Evolutionary conservation across 2,113 vertebrate genomes (phyloP), one percentile per base, ranked within the genome.

Genomic region (Apistogramma diplotaenia): DNA sequence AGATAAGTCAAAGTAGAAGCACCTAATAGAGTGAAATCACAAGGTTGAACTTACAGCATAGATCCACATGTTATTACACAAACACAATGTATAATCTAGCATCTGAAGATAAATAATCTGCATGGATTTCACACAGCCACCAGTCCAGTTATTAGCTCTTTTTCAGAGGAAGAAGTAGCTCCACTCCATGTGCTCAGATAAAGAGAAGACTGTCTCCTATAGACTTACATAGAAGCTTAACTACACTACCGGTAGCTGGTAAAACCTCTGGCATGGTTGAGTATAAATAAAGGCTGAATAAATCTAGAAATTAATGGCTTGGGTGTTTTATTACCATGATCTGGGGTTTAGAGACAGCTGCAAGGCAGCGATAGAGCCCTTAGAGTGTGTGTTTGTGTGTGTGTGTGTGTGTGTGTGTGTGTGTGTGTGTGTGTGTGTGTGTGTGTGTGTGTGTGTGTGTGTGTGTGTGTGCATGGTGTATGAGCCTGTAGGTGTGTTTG

Each of bases 321-420:
- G 53, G 78, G 60, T 83, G 72, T 85, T 92, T 93, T 93, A 90
- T 89, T 87, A 85, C 78, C 82, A 82, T 85, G 77, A 92, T 92
- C 86, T 78, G 76, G 83, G 81, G 60, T 90, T 91, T 91, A 86
- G 88, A 85, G 84, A 72, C 89, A 91, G 91, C 88, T 90, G 91
- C 79, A 74, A 65, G 49, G 85, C 79, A 81, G 89, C 13, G 93
- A 95, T 95, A 94, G 91, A 83, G 82, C 81, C 85, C 72, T 73
- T 19, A 60, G 83, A 40, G 85, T 76, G 87, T 87, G 85, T 91
- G 61, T 73, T 16, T 57, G 21, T 54, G 57, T 78, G 18, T 87
- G 78, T 89, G 57, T 71, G 29, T 56, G 10, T 58, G 58, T 79
- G 74, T 84, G 84, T n/a, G 87, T 88, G 84, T 85, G 82, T 65